Evolutionary conservation across 2,797 vertebrate species (phyloP), one percentile per base, ranked within the genome.

Genomic region (Propithecus perrieri): DNA sequence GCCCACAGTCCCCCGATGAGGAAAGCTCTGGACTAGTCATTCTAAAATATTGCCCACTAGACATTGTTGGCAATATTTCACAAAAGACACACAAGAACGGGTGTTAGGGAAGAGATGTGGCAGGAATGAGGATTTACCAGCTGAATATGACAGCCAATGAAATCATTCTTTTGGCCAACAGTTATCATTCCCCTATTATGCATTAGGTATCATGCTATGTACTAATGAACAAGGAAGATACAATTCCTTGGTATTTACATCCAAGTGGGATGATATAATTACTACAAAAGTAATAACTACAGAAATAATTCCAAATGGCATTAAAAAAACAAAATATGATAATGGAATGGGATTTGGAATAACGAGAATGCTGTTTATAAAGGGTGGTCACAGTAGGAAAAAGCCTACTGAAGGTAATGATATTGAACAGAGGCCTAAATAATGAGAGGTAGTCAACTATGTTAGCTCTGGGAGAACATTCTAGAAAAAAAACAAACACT

Each of bases 291-390:
- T 69, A 78, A 33, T 55, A 38, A 30, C 17, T 63, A 24, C 41
- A 86, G n/a, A 24, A 94, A 85, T 94, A 59, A 94, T 94, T 94
- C 69, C 4, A 61, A 20, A 74, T 50, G 18, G n/a, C 71, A 76
- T 85, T 85, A 69, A 86, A 59, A 59, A 86, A 94, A 84, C 43
- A 83, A 88, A 75, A 48, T 10, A 33, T 10, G 13, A 33, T 43
- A 69, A 57, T 14, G 9, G 15, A 17, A 79, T 53, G 18, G 24
- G 15, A 74, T 67, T 65, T 65, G 17, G 15, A 65, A 18, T 38
- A 79, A 90, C 17, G 1, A 61, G 26, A 74, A 18, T 26, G n/a
- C 26, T 95, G 1, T 61, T 80, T 86, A 63, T 26, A 71, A 76
- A 76, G 65, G 4, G 41, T 35, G 5, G 33, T 55, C 8, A 50